Evolutionary conservation across 1,140 invertebrate genomes (phyloP), one percentile per base, ranked within the genome.

Genomic region (Alviniconcha marisindica): DNA sequence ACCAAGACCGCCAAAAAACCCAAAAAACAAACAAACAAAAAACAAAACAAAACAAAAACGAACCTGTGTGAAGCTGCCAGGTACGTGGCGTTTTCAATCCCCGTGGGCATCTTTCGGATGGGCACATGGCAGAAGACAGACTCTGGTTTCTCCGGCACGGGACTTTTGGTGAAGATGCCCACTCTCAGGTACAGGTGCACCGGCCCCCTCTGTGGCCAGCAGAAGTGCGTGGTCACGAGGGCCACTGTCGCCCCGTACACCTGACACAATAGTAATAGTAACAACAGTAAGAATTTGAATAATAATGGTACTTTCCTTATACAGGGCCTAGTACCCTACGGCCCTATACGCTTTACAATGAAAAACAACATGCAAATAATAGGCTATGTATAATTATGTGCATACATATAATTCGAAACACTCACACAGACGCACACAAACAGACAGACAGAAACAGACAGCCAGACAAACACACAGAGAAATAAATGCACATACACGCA

Each of bases 31-130:
- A 18, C 63, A 31, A 28, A 66, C 63, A 31, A 28, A 33, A 28
- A 66, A 28, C n/a, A 73, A 15, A 73, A 73, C 71, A 33, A 40
- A 76, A 44, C 28, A 36, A 76, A 76, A 44, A 82, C 86, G 76
- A 84, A 92, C 92, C 87, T 90, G 87, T 93, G 92, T 71, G 88
- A 89, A 2, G 92, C 92, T 1, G 92, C 92, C 51, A 88, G 83
- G 82, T 91, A 92, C 12, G 73, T 85, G 21, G 44, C 42, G 81
- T 93, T 92, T 33, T 87, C 77, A 40, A 83, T 81, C 2, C 89
- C 90, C 12, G 84, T 69, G 38, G 91, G 90, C 31, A 91, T 86
- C 24, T 83, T 83, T 18, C 86, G 84, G n/a, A 92, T 83, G 3
- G 91, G 89, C 2, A 92, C 84, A 14, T 91, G 92, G 40, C 91